Base-by-base conservation (phyloP, 2,113 vertebrate genomes). In the Pseudorasbora parva region DNA sequence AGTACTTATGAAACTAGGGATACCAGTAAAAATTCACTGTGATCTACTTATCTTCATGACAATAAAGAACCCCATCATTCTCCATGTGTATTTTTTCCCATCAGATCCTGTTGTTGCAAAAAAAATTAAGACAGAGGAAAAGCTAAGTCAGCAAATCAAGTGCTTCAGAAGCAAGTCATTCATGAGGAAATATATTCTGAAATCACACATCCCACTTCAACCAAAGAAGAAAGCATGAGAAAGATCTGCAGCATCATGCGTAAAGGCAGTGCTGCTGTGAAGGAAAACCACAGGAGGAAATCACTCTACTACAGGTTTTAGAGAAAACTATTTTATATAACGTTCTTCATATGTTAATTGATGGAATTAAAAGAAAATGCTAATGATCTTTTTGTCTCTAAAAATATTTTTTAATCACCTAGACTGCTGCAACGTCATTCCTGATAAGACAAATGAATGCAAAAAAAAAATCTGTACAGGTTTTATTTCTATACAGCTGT, bases 21-120 rank as follows among this genome's bases (percentile, higher is more conserved):
- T 73, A 1, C 0, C 69, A 73, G 43, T 73, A 7, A 73, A 73
- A 47, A 12, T 73, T 6, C 43, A 73, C 43, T 74, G 71, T 49
- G 71, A 51, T 74, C 71, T 74, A 27, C 12, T 74, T 1, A 74
- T 74, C 23, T 51, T 74, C 15, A 27, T 74, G 45, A 51, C 14
- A 27, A 45, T 15, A 0, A 51, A 47, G 3, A 4, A 25, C 23
- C 71, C 71, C 41, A 30, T 74, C 5, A 74, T 74, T 49, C 45
- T 74, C 23, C 43, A 74, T 74, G 71, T 74, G 45, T 74, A 74
- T 49, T 51, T 74, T 74, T 74, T 51, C 0, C 71, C 71, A 51
- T 4, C 2, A 4, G n/a, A 74, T 51, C 9, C 14, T 2, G 0
- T 27, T 74, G 8, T 74, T 27, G 1, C 17, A 51, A 23, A 74